A percentile compares a stretch with the other conserved stretches of the same genome.
Evolutionary conservation across 2,888 invertebrate species (phyloP).

Genomic region (Chelonus formosanus): DNA sequence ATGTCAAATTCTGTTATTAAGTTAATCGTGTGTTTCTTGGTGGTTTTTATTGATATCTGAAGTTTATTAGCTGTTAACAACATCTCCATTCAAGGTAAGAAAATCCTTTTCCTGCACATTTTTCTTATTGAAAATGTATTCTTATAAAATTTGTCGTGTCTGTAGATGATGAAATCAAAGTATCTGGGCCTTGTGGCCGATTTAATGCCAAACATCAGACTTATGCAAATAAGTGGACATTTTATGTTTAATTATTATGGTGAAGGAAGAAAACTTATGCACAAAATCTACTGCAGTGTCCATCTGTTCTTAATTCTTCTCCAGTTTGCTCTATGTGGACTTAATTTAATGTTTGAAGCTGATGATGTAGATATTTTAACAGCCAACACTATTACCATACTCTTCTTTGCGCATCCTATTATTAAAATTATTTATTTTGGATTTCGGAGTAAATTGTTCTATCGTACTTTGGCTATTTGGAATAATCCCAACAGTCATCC

Average conservation of each 20-base stretch:
- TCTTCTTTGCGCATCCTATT: conserved; percentile 81
- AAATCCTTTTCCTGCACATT: too few relatives aligned
- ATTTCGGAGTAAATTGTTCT: conserved; percentile 76
- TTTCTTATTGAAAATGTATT: too few relatives aligned
- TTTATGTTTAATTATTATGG: conserved; percentile 81
- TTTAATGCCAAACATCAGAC: conserved; percentile 81
- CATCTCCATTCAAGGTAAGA: too few relatives aligned
- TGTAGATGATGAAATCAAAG: conserved; percentile 70
- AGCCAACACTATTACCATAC: conserved; percentile 82
- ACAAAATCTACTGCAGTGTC: conserved; percentile 62
- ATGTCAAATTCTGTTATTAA: neutral
- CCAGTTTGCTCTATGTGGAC: conserved; percentile 72
- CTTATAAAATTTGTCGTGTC: too few relatives aligned
- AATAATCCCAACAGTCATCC: conserved; percentile 87
- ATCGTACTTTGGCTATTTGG: conserved; percentile 83
- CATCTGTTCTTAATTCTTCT: conserved; percentile 72
- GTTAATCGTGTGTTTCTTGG: neutral
- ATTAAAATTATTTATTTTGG: conserved; percentile 81
- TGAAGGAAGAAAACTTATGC: conserved; percentile 61
- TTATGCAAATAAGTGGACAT: conserved; percentile 81
- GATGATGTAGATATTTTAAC: conserved; percentile 78
- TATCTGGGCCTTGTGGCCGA: conserved; percentile 81
- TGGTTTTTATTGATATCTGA: neutral
- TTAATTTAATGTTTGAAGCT: conserved; percentile 77
- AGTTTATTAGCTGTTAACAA: too few relatives aligned